Evolutionary conservation across 1,140 invertebrate species (phyloP).

Genomic region (Pectinophora gossypiella): DNA sequence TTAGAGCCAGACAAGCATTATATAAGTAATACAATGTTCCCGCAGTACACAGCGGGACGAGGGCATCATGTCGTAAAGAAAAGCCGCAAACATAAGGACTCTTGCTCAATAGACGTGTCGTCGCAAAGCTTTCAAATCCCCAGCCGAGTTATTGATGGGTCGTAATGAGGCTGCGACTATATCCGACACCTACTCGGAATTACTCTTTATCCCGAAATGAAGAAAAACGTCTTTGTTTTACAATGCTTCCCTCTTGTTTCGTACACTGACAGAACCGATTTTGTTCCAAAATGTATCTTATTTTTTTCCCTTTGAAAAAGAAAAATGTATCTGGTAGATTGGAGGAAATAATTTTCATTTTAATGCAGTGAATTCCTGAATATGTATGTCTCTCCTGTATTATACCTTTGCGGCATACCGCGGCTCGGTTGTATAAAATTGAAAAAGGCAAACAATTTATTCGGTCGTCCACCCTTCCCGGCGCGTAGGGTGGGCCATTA

Average conservation of each 20-base stretch:
- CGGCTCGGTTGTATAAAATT: conserved; percentile 42
- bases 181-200: conserved; percentile 7
- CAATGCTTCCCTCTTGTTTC: neutral
- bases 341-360: neutral
- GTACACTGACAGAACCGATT: neutral
- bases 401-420: conserved; percentile 5
- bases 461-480: conserved; percentile 38
- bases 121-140: conserved; percentile 21
- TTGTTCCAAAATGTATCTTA: neutral
- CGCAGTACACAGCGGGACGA: conserved; percentile 17
- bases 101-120: conserved; percentile 10
- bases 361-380: conserved; percentile 1
- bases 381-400: conserved; percentile 1
- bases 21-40: conserved; percentile 30
- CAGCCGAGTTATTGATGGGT: conserved; percentile 31
- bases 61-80: conserved; percentile 19
- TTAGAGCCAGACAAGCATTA: no score
- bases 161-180: conserved; percentile 24
- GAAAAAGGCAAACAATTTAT: conserved; percentile 63
- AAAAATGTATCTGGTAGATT: neutral
- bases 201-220: neutral
- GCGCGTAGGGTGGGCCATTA: conserved; percentile 45
- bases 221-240: conserved; percentile 20
- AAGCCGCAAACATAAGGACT: conserved; percentile 19
- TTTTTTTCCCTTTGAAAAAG: neutral